phyloP scores from a whole-genome alignment of 2,888 invertebrate genomes.

The Mimachlamys varia region DNA sequence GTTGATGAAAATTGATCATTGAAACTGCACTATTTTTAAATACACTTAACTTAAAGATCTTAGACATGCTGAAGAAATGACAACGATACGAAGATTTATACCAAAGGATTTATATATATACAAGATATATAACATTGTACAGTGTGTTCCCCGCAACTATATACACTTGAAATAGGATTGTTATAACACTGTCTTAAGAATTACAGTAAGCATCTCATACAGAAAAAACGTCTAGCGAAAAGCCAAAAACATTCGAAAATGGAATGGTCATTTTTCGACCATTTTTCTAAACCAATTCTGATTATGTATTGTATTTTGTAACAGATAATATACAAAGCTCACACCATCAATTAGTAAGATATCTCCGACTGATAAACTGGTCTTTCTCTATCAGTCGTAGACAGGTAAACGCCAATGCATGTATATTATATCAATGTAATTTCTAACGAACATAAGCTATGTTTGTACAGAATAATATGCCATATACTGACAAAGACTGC shows the following conservation, averaged over 20 bases:
- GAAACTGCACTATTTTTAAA: too few relatives aligned
- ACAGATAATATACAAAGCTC: not conserved
- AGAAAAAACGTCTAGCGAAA: not conserved
- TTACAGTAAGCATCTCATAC: not conserved
- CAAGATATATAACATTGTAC: not conserved
- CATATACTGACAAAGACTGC: too few relatives aligned
- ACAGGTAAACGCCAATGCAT: too few relatives aligned
- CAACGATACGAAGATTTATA: not conserved
- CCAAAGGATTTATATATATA: conserved; percentile 23
- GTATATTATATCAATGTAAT: too few relatives aligned
- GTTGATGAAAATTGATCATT: too few relatives aligned
- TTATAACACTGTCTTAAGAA: not conserved
- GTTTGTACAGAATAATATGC: too few relatives aligned
- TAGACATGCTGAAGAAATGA: not conserved
- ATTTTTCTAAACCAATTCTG: not conserved
- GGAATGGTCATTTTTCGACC: not conserved
- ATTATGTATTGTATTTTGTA: not conserved
- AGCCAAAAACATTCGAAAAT: too few relatives aligned
- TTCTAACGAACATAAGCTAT: too few relatives aligned
- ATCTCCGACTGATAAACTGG: too few relatives aligned
- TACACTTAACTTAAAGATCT: too few relatives aligned
- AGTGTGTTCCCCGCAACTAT: not conserved
- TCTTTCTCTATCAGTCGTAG: too few relatives aligned
- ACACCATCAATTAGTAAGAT: too few relatives aligned
- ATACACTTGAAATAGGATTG: not conserved